Conservation (phyloP, 1,140 invertebrate genomes). For the Bilobella aurantiaca region DNA sequence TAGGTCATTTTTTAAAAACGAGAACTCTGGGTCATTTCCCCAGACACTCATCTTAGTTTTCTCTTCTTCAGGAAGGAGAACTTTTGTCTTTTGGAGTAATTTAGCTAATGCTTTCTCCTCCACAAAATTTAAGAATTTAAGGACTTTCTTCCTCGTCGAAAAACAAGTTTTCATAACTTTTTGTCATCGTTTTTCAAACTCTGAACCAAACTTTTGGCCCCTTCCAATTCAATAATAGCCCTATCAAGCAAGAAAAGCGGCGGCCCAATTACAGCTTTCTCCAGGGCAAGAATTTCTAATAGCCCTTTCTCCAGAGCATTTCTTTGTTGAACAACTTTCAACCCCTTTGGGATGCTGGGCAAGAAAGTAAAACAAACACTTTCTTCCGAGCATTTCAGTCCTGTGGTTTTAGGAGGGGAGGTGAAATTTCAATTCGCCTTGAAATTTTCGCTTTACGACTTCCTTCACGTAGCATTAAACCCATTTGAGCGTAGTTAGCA, state of each 20-base stretch:
- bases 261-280: too few relatives aligned
- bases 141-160: too few relatives aligned
- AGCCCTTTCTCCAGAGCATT: too few relatives aligned
- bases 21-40: not conserved
- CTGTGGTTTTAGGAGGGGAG: too few relatives aligned
- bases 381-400: too few relatives aligned
- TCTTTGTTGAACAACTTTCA: too few relatives aligned
- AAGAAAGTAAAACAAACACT: too few relatives aligned
- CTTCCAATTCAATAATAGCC: not conserved
- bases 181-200: too few relatives aligned
- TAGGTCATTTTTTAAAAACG: too few relatives aligned
- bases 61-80: not conserved
- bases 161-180: not conserved
- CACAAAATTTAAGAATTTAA: conserved; percentile 1
- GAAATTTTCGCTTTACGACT: not conserved
- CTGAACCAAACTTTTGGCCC: not conserved
- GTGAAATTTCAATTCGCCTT: too few relatives aligned
- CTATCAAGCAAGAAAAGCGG: too few relatives aligned
- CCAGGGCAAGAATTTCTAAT: too few relatives aligned
- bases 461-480: not conserved
- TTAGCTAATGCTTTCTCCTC: not conserved
- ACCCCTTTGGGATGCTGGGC: not conserved
- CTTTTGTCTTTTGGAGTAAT: not conserved
- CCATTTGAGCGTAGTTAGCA: not conserved
- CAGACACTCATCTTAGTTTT: not conserved